A percentile compares a stretch with the other conserved stretches of the same genome.
phyloP scores from a whole-genome alignment of 2,888 invertebrate genomes.

The Dromius quadrimaculatus region DNA sequence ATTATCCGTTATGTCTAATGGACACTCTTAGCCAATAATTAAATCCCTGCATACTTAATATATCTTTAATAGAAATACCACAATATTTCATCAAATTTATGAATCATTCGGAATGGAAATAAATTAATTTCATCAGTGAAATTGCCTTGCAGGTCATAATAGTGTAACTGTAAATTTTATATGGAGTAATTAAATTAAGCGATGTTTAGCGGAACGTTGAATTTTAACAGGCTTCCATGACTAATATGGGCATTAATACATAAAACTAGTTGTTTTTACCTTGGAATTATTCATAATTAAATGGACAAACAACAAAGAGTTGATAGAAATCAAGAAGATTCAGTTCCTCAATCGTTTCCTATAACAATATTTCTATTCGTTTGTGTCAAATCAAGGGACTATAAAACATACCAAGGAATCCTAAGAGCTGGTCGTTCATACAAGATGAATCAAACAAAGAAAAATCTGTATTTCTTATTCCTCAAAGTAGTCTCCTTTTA shows the following conservation, averaged over 20 bases:
- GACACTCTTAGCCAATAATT: constrained; percentile 13
- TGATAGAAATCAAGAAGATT: no score
- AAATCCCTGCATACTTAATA: constrained; percentile 1
- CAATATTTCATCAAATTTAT: constrained; percentile 19
- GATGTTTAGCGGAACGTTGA: constrained; percentile 23
- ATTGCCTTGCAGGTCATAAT: constrained; percentile 8
- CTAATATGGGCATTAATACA: constrained; percentile 13
- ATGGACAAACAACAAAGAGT: no score
- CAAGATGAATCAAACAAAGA: no score
- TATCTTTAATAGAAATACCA: constrained; percentile 3
- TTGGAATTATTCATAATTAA: constrained; percentile 24
- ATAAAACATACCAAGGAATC: no score
- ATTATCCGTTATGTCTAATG: constrained; percentile 21
- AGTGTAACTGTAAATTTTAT: constrained; percentile 26
- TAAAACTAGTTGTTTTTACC: neutral
- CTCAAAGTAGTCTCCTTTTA: no score
- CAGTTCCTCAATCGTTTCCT: no score
- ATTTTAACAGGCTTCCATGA: constrained; percentile 28
- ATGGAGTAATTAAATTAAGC: constrained; percentile 26
- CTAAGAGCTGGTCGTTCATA: no score
- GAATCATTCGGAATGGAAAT: constrained; percentile 3
- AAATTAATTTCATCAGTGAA: constrained; percentile 21
- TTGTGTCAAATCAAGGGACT: no score
- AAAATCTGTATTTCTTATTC: no score
- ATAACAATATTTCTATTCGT: no score